Conservation (phyloP, 1,140 invertebrate genomes). For the Drosophila neocordata region DNA sequence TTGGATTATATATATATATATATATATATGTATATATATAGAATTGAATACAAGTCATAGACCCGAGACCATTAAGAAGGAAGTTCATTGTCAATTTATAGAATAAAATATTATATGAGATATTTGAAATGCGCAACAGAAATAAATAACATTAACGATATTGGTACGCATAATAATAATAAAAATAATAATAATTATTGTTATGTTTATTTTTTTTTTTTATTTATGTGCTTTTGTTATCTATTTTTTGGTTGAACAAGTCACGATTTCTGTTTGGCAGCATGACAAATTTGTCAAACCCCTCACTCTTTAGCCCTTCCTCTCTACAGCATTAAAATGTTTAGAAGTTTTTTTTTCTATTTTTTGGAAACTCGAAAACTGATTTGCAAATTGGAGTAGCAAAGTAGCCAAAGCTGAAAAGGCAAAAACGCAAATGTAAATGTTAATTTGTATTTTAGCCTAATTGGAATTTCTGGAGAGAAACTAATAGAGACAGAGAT, state of each 20-base stretch:
- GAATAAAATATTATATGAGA: too few species aligned
- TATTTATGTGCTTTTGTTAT: background rate
- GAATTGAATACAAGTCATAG: background rate
- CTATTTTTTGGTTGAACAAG: constrained; percentile 39
- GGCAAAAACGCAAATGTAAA: constrained; percentile 34
- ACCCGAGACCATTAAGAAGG: background rate
- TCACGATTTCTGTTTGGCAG: constrained; percentile 54
- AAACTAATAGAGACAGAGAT: background rate
- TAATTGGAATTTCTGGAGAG: constrained; percentile 11
- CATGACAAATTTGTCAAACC: constrained; percentile 51
- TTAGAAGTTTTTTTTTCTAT: background rate
- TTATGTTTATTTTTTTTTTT: constrained; percentile 11
- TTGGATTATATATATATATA: too few species aligned
- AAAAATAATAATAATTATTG: background rate
- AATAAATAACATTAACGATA: constrained; percentile 57
- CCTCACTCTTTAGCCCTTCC: background rate
- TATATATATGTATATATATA: too few species aligned
- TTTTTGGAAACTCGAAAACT: constrained; percentile 25
- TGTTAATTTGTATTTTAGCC: constrained; percentile 23
- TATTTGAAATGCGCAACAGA: background rate
- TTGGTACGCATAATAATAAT: constrained; percentile 60
- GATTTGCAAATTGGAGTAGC: constrained; percentile 57
- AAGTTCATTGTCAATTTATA: too few species aligned
- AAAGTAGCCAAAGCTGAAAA: background rate
- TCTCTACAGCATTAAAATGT: constrained; percentile 2